Conservation (phyloP, 2,797 vertebrate genomes). For the Poeciliopsis presidionis region DNA sequence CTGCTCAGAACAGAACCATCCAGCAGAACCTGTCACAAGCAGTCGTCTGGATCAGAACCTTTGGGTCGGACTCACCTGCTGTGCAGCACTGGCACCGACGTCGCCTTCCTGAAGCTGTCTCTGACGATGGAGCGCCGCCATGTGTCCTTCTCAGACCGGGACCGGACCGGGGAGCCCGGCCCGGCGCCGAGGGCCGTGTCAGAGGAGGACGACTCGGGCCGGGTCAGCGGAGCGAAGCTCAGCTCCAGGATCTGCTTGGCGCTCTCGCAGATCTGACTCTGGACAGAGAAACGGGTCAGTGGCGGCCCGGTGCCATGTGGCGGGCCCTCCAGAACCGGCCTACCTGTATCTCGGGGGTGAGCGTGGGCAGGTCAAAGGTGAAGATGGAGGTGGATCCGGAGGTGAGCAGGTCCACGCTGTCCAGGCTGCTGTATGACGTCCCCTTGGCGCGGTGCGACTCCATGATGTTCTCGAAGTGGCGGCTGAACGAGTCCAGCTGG, state of each 20-base stretch:
- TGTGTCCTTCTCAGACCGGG: constrained; percentile 44
- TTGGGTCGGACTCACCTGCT: constrained; percentile 53
- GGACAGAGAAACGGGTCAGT: constrained; percentile 21
- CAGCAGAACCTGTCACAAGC: too few relatives aligned
- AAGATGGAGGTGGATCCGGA: constrained; percentile 91
- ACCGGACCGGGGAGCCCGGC: constrained; percentile 24
- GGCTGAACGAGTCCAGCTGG: constrained; percentile 91
- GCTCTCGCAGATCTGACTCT: constrained; percentile 87
- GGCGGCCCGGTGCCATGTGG: background rate
- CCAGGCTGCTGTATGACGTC: constrained; percentile 95
- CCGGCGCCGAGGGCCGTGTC: constrained; percentile 51
- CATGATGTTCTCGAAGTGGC: constrained; percentile 97
- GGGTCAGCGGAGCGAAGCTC: constrained; percentile 86
- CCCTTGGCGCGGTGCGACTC: constrained; percentile 97
- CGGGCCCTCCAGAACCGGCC: background rate
- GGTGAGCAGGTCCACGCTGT: constrained; percentile 90
- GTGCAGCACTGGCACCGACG: constrained; percentile 61
- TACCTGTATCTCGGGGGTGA: constrained; percentile 87
- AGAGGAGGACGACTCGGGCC: constrained; percentile 48
- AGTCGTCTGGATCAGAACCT: background rate
- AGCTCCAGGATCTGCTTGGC: constrained; percentile 86
- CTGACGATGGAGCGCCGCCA: constrained; percentile 47
- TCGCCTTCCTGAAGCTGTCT: constrained; percentile 69
- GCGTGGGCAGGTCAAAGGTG: constrained; percentile 91
- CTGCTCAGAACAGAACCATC: background rate